phyloP scores from a whole-genome alignment of 1,140 invertebrate genomes.

The Diabrotica virgifera region DNA sequence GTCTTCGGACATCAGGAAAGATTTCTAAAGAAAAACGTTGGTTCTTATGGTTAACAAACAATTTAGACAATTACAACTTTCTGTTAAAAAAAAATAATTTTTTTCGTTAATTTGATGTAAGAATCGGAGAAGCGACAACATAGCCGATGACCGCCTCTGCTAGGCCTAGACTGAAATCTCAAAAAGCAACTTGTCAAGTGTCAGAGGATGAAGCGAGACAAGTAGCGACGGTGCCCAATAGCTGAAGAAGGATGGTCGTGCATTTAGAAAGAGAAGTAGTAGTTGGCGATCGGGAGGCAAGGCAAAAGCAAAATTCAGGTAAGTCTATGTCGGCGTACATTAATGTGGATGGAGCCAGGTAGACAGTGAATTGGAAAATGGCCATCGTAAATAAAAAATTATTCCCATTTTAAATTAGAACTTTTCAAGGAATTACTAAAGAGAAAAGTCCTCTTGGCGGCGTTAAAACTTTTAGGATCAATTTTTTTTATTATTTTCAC shows the following conservation, averaged over 20 bases:
- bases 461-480: no score
- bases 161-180: conserved; percentile 43
- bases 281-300: conserved; percentile 24
- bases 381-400: no score
- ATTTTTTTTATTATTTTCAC: no score
- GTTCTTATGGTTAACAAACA: background rate
- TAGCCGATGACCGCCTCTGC: conserved; percentile 28
- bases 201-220: conserved; percentile 36
- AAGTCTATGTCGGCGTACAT: conserved; percentile 13
- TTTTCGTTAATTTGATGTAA: no score
- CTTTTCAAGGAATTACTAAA: no score
- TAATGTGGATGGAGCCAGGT: no score
- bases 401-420: no score
- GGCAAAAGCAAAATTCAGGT: conserved; percentile 40
- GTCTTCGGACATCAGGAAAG: no score
- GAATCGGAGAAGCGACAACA: conserved; percentile 23
- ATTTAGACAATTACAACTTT: background rate
- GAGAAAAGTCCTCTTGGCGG: no score
- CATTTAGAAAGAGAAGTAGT: conserved; percentile 3
- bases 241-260: background rate
- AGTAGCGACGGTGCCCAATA: background rate
- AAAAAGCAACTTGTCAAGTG: conserved; percentile 47
- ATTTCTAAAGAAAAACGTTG: no score
- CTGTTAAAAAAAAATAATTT: background rate
- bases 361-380: no score